phyloP scores from a whole-genome alignment of 37 sponge, comb jelly and placozoan genomes.

The Agelas oroides region DNA sequence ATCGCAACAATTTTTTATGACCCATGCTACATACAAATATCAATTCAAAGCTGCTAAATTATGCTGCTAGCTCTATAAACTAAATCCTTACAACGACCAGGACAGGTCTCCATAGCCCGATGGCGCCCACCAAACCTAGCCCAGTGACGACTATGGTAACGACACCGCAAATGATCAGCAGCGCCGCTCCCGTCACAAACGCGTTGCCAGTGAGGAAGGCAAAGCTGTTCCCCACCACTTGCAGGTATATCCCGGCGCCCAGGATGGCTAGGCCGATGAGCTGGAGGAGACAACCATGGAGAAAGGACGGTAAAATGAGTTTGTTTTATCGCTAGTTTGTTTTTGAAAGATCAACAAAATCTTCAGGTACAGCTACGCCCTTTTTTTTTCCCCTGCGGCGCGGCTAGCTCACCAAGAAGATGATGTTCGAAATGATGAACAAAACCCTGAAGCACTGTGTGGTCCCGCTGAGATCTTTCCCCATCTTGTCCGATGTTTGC shows the following conservation, averaged over 20 bases:
- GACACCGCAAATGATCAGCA: slow-evolving; percentile 46
- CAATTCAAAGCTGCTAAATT: too few relatives aligned
- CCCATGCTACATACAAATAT: too few relatives aligned
- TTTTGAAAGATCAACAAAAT: too few relatives aligned
- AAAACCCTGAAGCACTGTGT: background rate
- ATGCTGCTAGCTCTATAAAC: too few relatives aligned
- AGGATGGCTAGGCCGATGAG: slow-evolving; percentile 8
- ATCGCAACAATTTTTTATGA: too few relatives aligned
- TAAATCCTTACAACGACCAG: slow-evolving; percentile 61
- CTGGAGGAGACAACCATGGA: too few relatives aligned
- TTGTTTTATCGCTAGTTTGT: too few relatives aligned
- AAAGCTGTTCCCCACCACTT: background rate
- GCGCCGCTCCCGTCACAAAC: slow-evolving; percentile 17
- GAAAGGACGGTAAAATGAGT: too few relatives aligned
- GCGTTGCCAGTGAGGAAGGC: slow-evolving; percentile 32
- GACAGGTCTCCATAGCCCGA: slow-evolving; percentile 37
- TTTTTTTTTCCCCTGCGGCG: too few relatives aligned
- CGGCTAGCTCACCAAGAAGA: slow-evolving; percentile 51
- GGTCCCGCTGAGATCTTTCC: background rate
- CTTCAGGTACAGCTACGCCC: too few relatives aligned
- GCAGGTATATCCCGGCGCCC: slow-evolving; percentile 18
- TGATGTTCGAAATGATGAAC: slow-evolving; percentile 43
- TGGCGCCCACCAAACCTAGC: slow-evolving; percentile 48
- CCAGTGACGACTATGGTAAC: slow-evolving; percentile 40
- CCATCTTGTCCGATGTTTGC: background rate